phyloP scores from a whole-genome alignment of 2,888 invertebrate genomes.

The Sturmia bella region DNA sequence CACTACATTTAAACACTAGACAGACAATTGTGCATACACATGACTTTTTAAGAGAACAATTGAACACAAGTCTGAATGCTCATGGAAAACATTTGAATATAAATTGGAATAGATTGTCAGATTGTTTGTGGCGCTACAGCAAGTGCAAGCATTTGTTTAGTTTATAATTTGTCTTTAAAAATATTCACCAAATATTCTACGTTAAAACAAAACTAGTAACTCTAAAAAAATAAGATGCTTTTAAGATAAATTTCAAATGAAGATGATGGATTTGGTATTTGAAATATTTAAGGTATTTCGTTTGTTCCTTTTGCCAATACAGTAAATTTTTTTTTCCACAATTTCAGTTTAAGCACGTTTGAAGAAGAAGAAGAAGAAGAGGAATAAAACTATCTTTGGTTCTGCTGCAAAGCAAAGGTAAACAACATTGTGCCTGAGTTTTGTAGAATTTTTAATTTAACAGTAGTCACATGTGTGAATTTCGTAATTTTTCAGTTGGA shows the following conservation, averaged over 20 bases:
- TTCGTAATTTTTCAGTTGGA: neutral
- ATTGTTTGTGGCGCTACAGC: constrained; percentile 32
- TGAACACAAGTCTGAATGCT: constrained; percentile 42
- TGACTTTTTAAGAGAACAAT: constrained; percentile 56
- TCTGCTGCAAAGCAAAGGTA: constrained; percentile 30
- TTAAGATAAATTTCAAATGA: neutral
- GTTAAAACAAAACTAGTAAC: too few species aligned
- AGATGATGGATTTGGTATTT: neutral
- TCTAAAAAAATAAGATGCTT: too few species aligned
- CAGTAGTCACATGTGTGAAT: constrained; percentile 27
- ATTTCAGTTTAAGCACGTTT: constrained; percentile 34
- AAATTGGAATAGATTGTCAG: constrained; percentile 41
- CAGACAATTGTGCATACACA: constrained; percentile 60
- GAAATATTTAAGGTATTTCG: neutral
- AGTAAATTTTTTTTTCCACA: neutral
- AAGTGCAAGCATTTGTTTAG: neutral
- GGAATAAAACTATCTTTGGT: neutral
- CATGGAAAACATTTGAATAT: constrained; percentile 54
- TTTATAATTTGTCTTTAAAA: too few species aligned
- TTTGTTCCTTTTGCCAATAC: neutral
- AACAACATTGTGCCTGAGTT: constrained; percentile 35
- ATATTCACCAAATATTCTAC: too few species aligned
- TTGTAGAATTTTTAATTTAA: constrained; percentile 50
- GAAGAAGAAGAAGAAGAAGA: constrained; percentile 9
- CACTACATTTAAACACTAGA: constrained; percentile 55